A percentile compares a stretch with the other conserved stretches of the same genome.
phyloP scores from a whole-genome alignment of 2,888 invertebrate species.

The Drosophila neonasuta region DNA sequence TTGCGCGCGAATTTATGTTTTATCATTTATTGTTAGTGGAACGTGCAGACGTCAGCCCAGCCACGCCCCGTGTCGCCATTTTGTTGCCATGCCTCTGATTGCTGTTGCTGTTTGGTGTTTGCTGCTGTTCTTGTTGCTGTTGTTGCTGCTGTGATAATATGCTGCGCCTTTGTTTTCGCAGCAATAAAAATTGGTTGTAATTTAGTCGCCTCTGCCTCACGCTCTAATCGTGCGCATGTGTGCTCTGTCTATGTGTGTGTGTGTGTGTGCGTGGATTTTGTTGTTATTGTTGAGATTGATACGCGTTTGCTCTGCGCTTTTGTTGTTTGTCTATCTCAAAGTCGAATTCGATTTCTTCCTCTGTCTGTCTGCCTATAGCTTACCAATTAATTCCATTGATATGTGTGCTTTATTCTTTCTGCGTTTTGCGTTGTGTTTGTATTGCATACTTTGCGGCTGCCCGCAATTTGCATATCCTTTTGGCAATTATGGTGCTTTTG shows the following conservation, averaged over 20 bases:
- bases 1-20: conserved; percentile 72
- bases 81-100: conserved; percentile 49
- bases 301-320: conserved; percentile 41
- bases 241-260: conserved; percentile 22
- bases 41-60: conserved; percentile 66
- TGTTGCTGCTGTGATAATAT: conserved; percentile 59
- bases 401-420: conserved; percentile 54
- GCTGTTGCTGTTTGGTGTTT: conserved; percentile 14
- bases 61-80: conserved; percentile 56
- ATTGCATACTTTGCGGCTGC: conserved; percentile 64
- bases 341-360: neutral
- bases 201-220: conserved; percentile 51
- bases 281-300: conserved; percentile 65
- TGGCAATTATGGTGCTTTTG: conserved; percentile 62
- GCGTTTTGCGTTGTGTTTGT: conserved; percentile 38
- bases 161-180: conserved; percentile 72
- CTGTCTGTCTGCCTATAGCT: conserved; percentile 30
- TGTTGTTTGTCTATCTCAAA: conserved; percentile 10
- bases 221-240: conserved; percentile 25
- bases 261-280: conserved; percentile 34
- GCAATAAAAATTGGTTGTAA: conserved; percentile 77
- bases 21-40: conserved; percentile 78
- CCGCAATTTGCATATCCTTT: conserved; percentile 66
- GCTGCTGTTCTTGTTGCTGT: conserved; percentile 15
- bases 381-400: conserved; percentile 75